Evolutionary conservation across 2,113 vertebrate species (phyloP).

Genomic region (Cyphomyrus plagiostoma): DNA sequence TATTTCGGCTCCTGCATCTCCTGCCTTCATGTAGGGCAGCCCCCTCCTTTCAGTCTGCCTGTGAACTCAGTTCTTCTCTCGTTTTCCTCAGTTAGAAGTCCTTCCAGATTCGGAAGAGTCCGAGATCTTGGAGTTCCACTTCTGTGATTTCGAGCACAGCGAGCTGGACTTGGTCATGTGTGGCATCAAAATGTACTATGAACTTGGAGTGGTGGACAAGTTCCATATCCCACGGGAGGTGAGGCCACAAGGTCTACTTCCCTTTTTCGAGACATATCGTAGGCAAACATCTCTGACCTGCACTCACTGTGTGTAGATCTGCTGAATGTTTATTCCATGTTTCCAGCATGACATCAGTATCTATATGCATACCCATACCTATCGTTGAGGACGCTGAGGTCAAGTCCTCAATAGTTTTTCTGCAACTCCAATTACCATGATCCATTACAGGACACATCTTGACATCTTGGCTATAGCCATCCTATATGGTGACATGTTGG

Average conservation of each 20-base stretch:
- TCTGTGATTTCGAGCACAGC: conserved; percentile 59
- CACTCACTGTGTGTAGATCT: not conserved
- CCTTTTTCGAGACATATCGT: not conserved
- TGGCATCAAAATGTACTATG: conserved; percentile 71
- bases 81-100: conserved; percentile 40
- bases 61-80: not conserved
- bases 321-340: not conserved
- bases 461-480: not conserved
- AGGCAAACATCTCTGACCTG: not conserved
- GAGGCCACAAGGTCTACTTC: not conserved
- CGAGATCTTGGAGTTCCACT: conserved; percentile 67
- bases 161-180: conserved; percentile 68
- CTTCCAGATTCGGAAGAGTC: conserved; percentile 44
- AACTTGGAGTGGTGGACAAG: conserved; percentile 71
- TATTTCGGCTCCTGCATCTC: conserved; percentile 32
- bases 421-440: not conserved
- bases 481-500: not conserved
- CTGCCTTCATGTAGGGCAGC: not conserved
- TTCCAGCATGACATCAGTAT: not conserved
- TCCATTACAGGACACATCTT: not conserved
- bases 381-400: not conserved
- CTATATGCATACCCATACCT: not conserved
- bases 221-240: conserved; percentile 71
- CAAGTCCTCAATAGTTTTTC: not conserved
- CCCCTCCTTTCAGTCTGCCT: not conserved